Percentiles rank a stretch among this genome's conserved stretches.
Evolutionary conservation across 1,140 invertebrate species (phyloP).

Genomic region (Whitmania pigra): DNA sequence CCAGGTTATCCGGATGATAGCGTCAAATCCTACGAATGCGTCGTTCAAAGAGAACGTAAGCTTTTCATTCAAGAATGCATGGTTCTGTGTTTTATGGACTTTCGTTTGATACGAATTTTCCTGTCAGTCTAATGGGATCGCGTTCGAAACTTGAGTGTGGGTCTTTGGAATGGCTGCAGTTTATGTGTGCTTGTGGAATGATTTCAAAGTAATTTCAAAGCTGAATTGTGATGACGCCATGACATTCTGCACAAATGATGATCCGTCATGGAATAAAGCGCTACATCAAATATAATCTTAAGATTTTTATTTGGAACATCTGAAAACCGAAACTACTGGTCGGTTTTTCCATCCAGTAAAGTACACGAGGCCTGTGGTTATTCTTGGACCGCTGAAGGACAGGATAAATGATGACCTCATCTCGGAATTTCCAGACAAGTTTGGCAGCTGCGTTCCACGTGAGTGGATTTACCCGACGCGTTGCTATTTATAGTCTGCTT

Average conservation of each 20-base stretch:
- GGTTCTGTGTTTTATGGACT: too few relatives aligned
- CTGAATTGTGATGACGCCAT: too few relatives aligned
- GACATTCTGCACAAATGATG: too few relatives aligned
- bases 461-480: slow-evolving; percentile 36
- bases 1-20: slow-evolving; percentile 31
- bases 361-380: slow-evolving; percentile 78
- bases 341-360: slow-evolving; percentile 42
- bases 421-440: slow-evolving; percentile 93
- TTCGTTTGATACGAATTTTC: too few relatives aligned
- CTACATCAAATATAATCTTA: not conserved
- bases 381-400: slow-evolving; percentile 93
- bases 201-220: too few relatives aligned
- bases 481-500: too few relatives aligned
- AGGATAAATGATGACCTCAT: slow-evolving; percentile 98
- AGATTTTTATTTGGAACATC: not conserved
- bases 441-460: slow-evolving; percentile 98
- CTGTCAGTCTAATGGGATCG: too few relatives aligned
- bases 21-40: slow-evolving; percentile 84
- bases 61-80: slow-evolving; percentile 12
- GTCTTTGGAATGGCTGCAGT: too few relatives aligned
- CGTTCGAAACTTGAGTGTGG: too few relatives aligned
- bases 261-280: too few relatives aligned
- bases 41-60: slow-evolving; percentile 63
- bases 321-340: not conserved
- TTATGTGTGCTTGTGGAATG: too few relatives aligned